Evolutionary conservation across 2,888 invertebrate genomes (phyloP), one percentile per base, ranked within the genome.

Genomic region (Gari tellinella): DNA sequence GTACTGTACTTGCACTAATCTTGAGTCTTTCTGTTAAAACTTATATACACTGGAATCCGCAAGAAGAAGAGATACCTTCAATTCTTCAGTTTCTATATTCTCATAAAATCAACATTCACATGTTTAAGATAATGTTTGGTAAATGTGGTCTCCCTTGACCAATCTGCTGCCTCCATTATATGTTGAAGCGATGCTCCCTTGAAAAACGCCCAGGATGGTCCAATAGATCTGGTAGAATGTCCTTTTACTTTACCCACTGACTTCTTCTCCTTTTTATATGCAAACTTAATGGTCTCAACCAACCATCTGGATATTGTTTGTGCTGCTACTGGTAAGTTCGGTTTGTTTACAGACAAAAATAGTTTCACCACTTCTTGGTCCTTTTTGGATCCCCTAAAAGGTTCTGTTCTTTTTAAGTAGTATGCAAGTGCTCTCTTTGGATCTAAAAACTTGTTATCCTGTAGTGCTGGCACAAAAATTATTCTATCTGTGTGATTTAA

Each of bases 351-450:
- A n/a, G n/a, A n/a, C n/a, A 17, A 53, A 62, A 25, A 62, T 25
- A n/a, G 62, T 62, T 23, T 51, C n/a, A 10, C 52, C 5, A 40
- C 52, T 14, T 23, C 52, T 45, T 8, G 62, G 62, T 19, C n/a
- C n/a, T n/a, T n/a, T n/a, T n/a, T n/a, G n/a, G n/a, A n/a, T n/a
- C n/a, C n/a, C n/a, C 70, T 70, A 43, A 63, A 60, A 1, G 0
- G 1, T 46, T 72, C 62, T n/a, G 72, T 72, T 19, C 31, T 55
- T 46, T 63, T 67, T 25, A 67, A 23, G 17, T 67, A 73, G 41
- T 55, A 48, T 5, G 23, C 25, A 17, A 73, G n/a, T 14, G 48
- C 48, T 12, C 67, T 19, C 23, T 52, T 64, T 25, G 72, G 72
- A 46, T 67, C 57, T 5, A 67, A 31, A 3, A 48, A 41, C 17